Conservation (phyloP, 2,888 invertebrate species). For the Deilephila elpenor region DNA sequence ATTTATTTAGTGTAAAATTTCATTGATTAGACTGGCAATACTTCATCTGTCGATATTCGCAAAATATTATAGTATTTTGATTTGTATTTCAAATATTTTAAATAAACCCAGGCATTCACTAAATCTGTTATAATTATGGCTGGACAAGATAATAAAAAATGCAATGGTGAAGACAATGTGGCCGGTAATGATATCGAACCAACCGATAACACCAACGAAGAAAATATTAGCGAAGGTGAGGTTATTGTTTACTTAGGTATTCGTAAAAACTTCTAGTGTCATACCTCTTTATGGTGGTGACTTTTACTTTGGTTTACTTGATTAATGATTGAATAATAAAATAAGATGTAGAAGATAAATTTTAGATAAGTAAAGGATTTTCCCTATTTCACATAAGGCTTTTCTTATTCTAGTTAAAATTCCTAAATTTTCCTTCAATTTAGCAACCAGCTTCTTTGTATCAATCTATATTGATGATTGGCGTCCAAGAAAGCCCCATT, state of each 20-base stretch:
- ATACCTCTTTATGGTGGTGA: too few species aligned
- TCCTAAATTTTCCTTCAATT: too few species aligned
- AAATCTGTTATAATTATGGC: constrained; percentile 50
- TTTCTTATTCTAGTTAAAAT: too few species aligned
- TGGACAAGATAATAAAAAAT: constrained; percentile 59
- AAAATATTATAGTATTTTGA: background rate
- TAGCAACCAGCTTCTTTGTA: too few species aligned
- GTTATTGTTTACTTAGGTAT: background rate
- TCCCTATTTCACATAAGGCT: too few species aligned
- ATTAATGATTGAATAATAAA: too few species aligned
- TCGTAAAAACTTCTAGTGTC: background rate
- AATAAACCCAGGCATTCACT: background rate
- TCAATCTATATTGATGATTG: too few species aligned
- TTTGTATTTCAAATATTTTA: background rate
- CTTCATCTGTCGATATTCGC: background rate
- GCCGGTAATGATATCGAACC: constrained; percentile 49
- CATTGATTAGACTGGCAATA: background rate
- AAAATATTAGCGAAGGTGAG: constrained; percentile 61
- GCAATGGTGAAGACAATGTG: constrained; percentile 48
- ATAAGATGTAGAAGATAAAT: too few species aligned
- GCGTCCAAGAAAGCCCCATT: too few species aligned
- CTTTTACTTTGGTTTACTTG: too few species aligned
- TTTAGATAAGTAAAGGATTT: too few species aligned
- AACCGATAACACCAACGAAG: constrained; percentile 50
- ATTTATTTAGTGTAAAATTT: too few species aligned